phyloP scores from a whole-genome alignment of 2,888 invertebrate species.

The Punctoribates punctum region DNA sequence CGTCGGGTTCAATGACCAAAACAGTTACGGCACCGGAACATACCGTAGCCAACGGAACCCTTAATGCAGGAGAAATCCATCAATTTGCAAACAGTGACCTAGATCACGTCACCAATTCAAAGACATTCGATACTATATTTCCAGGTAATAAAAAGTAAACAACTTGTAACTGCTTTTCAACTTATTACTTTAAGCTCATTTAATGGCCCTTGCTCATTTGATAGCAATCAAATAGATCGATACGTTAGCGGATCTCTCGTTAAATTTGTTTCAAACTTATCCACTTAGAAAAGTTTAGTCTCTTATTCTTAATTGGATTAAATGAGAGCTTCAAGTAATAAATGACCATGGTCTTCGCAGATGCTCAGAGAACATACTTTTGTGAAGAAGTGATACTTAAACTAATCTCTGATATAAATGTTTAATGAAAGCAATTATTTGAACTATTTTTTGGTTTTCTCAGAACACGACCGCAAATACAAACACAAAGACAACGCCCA shows the following conservation, averaged over 20 bases:
- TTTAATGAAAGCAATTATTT: no score
- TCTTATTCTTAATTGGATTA: no score
- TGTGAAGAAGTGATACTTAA: no score
- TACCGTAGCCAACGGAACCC: background rate
- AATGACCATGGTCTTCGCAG: background rate
- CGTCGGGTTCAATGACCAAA: slow-evolving; percentile 11
- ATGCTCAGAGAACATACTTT: background rate
- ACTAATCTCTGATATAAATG: no score
- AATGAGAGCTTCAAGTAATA: background rate
- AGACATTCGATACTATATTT: slow-evolving; percentile 26
- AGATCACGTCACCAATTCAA: background rate
- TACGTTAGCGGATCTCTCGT: background rate
- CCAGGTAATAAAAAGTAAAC: slow-evolving; percentile 33
- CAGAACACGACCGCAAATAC: slow-evolving; percentile 44
- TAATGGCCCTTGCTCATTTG: no score
- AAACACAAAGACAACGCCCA: slow-evolving; percentile 43
- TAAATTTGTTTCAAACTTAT: no score
- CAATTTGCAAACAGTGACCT: background rate
- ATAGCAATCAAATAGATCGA: no score
- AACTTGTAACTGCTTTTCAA: no score
- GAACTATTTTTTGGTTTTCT: slow-evolving; percentile 17
- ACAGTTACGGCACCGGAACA: background rate
- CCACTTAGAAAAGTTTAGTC: no score
- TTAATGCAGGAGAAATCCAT: background rate
- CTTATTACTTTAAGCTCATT: no score